Conservation (phyloP, 2,797 vertebrate genomes). For the Megaceryle alcyon region DNA sequence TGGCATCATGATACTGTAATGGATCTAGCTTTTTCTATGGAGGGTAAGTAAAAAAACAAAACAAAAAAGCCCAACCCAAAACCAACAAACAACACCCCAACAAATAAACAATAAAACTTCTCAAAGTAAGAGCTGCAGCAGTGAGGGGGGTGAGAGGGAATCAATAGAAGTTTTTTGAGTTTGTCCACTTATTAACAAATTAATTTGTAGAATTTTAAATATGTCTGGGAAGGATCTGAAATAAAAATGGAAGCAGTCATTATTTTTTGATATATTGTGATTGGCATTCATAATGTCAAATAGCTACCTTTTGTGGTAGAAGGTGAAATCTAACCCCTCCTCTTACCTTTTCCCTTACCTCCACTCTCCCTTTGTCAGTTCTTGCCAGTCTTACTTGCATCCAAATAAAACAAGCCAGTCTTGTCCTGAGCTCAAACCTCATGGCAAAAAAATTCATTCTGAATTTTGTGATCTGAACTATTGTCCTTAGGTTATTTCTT, state of each 20-base stretch:
- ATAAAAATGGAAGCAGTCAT: not conserved
- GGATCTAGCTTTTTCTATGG: slow-evolving; percentile 90
- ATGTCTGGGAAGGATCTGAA: not conserved
- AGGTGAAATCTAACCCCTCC: not conserved
- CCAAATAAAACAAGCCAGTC: not conserved
- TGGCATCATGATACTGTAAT: slow-evolving; percentile 91
- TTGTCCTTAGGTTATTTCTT: not conserved
- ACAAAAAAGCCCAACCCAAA: too few relatives aligned
- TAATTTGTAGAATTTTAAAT: not conserved
- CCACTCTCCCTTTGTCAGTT: not conserved
- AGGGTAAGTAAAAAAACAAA: slow-evolving; percentile 79
- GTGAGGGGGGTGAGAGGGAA: not conserved
- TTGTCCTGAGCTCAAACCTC: not conserved
- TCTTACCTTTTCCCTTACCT: not conserved
- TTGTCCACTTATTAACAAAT: not conserved
- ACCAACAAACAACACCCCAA: too few relatives aligned
- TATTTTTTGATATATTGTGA: not conserved
- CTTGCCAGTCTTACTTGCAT: not conserved
- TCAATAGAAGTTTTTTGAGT: not conserved
- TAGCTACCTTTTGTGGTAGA: not conserved
- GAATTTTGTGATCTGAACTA: not conserved
- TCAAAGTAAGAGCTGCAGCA: not conserved
- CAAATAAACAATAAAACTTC: not conserved
- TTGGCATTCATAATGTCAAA: not conserved
- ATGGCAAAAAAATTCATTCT: not conserved